These are phyloP conservation scores for Achroia grisella DNA, from an alignment of 1,140 invertebrate genomes.

Conservation along the genomic window DNA sequence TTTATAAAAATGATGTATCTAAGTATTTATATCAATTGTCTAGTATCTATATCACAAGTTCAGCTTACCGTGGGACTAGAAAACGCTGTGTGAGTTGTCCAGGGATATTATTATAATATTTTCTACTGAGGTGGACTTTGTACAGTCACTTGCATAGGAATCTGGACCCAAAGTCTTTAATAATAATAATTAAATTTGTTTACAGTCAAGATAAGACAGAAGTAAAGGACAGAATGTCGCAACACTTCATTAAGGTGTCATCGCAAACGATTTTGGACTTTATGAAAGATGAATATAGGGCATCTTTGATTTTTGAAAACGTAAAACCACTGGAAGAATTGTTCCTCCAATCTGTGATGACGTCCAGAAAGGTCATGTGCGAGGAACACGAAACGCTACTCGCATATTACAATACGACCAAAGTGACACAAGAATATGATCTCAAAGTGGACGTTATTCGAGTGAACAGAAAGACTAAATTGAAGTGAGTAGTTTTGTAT, in stretches of 20 bases:
- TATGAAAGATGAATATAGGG: conserved; percentile 7
- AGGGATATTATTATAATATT: too few species aligned
- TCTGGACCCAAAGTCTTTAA: too few species aligned
- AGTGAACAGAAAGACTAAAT: not conserved
- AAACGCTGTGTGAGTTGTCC: too few species aligned
- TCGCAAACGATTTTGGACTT: conserved; percentile 18
- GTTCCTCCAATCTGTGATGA: not conserved
- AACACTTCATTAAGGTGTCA: conserved; percentile 7
- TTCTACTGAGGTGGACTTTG: too few species aligned
- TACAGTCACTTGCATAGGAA: too few species aligned
- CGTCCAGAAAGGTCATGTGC: not conserved
- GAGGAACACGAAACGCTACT: not conserved
- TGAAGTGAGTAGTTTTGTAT: not conserved
- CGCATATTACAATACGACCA: not conserved
- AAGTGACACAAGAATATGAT: not conserved
- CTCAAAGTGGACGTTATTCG: not conserved
- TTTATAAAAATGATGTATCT: too few species aligned
- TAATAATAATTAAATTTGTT: not conserved
- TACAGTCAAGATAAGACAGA: not conserved
- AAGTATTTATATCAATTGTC: too few species aligned
- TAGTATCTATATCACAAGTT: too few species aligned
- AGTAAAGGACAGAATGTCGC: conserved; percentile 1
- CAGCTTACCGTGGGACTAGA: too few species aligned
- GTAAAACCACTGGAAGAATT: conserved; percentile 2
- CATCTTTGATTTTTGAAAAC: conserved; percentile 9